Percentiles rank a stretch among this genome's conserved stretches.
These are phyloP conservation scores for Mylabris sibirica DNA, from an alignment of 2,888 invertebrate genomes.

Conservation along the genomic window DNA sequence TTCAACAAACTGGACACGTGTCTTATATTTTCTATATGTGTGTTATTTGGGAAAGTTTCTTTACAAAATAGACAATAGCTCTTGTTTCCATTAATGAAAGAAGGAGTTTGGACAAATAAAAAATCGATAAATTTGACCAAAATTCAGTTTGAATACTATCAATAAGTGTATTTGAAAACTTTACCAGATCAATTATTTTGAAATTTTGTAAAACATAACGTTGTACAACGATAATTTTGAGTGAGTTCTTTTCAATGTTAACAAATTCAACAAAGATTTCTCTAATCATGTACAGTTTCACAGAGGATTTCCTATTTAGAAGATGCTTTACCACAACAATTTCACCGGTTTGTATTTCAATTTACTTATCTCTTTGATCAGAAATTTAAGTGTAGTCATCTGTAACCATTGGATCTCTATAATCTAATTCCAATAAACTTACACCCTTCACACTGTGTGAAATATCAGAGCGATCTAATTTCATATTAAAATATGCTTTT, in stretches of 20 bases:
- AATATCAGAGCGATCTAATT: neutral
- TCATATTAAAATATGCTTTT: neutral
- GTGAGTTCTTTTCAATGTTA: too few relatives aligned
- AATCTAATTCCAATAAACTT: neutral
- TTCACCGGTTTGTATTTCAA: neutral
- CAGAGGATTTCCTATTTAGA: too few relatives aligned
- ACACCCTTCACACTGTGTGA: neutral
- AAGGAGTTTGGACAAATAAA: neutral
- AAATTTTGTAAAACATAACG: neutral
- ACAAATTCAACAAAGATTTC: too few relatives aligned
- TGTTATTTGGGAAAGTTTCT: neutral
- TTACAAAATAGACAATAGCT: conserved; percentile 18
- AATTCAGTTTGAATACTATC: too few relatives aligned
- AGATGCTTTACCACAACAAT: too few relatives aligned
- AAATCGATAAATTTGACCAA: neutral
- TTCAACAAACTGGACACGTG: conserved; percentile 34
- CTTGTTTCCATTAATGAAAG: conserved; percentile 28
- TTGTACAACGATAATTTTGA: too few relatives aligned
- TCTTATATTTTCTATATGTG: conserved; percentile 9
- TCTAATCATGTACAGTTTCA: too few relatives aligned
- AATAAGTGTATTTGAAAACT: too few relatives aligned
- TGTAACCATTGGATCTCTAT: neutral
- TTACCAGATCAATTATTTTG: too few relatives aligned
- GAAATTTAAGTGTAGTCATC: neutral
- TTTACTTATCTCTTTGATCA: neutral